A percentile compares a stretch with the other conserved stretches of the same genome.
Conservation (phyloP, 2,797 vertebrate species). For the Triplophysa yarkandensis region DNA sequence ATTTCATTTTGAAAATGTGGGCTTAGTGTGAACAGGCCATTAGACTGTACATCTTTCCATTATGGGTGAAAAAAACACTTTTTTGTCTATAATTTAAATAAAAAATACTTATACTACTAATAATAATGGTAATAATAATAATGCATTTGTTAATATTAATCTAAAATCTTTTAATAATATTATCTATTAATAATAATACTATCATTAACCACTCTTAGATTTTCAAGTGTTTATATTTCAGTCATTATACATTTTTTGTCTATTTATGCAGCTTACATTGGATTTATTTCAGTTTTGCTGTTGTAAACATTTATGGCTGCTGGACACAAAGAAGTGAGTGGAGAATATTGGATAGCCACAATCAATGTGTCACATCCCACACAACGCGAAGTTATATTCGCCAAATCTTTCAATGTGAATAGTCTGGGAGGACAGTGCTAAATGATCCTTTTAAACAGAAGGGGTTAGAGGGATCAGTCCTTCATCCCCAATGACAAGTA, state of each 20-base stretch:
- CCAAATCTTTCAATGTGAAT: conserved; percentile 12
- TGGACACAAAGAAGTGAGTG: conserved; percentile 31
- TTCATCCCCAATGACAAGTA: conserved; percentile 57
- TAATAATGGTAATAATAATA: no score
- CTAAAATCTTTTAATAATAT: no score
- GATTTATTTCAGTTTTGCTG: not conserved
- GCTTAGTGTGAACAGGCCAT: no score
- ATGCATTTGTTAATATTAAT: no score
- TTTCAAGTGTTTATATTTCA: not conserved
- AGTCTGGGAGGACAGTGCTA: conserved; percentile 39
- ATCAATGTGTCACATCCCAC: conserved; percentile 32
- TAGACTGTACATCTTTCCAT: no score
- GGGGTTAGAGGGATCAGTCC: conserved; percentile 37
- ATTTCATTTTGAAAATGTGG: no score
- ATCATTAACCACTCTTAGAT: no score
- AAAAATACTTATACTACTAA: no score
- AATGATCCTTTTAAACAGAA: conserved; percentile 45
- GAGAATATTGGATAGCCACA: conserved; percentile 22
- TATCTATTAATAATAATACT: no score
- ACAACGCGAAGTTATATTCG: conserved; percentile 21
- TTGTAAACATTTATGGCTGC: conserved; percentile 10
- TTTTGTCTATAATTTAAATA: no score
- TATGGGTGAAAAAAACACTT: no score
- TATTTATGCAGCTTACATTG: not conserved
- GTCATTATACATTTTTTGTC: not conserved